Percentiles rank a stretch among this genome's conserved stretches.
phyloP scores from a whole-genome alignment of 1,140 invertebrate species.

The Pogonomyrmex barbatus region DNA sequence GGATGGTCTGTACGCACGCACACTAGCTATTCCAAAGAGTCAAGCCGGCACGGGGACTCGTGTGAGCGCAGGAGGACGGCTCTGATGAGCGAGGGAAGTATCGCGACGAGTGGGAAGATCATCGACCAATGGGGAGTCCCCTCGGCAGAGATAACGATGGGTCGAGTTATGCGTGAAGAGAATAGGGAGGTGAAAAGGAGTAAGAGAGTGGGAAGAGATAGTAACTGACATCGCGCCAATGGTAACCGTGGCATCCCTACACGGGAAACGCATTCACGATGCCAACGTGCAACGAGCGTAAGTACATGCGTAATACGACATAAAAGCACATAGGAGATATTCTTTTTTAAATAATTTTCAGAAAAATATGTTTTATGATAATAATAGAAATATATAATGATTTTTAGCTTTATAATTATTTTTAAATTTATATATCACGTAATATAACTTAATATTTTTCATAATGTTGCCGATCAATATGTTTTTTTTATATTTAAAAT shows the following conservation, averaged over 20 bases:
- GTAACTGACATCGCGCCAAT: conserved; percentile 66
- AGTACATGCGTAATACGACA: neutral
- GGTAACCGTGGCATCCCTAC: neutral
- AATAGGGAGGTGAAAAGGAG: conserved; percentile 56
- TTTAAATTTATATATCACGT: neutral
- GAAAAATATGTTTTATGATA: neutral
- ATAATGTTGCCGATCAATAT: neutral
- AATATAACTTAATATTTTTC: neutral
- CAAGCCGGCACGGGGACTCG: conserved; percentile 60
- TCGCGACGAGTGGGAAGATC: conserved; percentile 79
- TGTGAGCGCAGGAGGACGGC: conserved; percentile 59
- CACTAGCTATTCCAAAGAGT: conserved; percentile 67
- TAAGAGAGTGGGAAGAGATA: conserved; percentile 66
- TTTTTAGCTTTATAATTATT: neutral
- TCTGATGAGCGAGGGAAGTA: conserved; percentile 73
- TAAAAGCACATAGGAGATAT: neutral
- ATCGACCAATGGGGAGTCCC: conserved; percentile 77
- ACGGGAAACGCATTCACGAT: conserved; percentile 2
- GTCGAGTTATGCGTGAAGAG: conserved; percentile 66
- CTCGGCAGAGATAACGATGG: conserved; percentile 78
- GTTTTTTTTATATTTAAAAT: no score
- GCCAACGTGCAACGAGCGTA: neutral
- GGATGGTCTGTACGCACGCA: conserved; percentile 74
- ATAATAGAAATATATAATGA: neutral
- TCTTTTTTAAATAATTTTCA: neutral